These are phyloP conservation scores for Ophion ellenae DNA, from an alignment of 2,888 invertebrate species.

Conservation along the genomic window DNA sequence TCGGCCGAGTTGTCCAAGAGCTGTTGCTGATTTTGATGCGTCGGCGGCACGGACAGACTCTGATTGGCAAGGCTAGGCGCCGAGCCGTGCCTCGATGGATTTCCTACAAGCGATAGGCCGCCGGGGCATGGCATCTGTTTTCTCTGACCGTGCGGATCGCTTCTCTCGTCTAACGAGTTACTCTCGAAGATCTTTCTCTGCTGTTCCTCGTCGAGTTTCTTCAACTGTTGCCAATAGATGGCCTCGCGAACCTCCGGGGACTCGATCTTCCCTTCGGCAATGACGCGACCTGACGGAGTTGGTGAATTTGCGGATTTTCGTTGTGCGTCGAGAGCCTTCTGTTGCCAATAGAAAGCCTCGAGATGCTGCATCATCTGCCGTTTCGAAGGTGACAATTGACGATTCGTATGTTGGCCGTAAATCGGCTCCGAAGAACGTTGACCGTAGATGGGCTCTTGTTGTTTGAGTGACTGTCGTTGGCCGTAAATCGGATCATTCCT, in stretches of 20 bases:
- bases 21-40: slow-evolving; percentile 43
- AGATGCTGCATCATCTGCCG: slow-evolving; percentile 79
- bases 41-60: slow-evolving; percentile 53
- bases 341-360: slow-evolving; percentile 81
- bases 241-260: slow-evolving; percentile 84
- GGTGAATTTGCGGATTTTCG: slow-evolving; percentile 71
- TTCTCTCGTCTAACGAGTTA: slow-evolving; percentile 69
- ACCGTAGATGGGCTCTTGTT: slow-evolving; percentile 68
- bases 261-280: slow-evolving; percentile 67
- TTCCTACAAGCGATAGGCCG: slow-evolving; percentile 43
- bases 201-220: slow-evolving; percentile 87
- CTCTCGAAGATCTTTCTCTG: slow-evolving; percentile 78
- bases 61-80: slow-evolving; percentile 70
- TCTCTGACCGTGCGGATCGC: slow-evolving; percentile 64
- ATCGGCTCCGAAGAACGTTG: slow-evolving; percentile 71
- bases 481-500: slow-evolving; percentile 57
- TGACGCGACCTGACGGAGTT: slow-evolving; percentile 10
- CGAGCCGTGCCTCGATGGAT: slow-evolving; percentile 69
- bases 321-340: slow-evolving; percentile 79
- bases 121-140: slow-evolving; percentile 63
- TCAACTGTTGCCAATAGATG: slow-evolving; percentile 89
- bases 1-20: slow-evolving; percentile 59
- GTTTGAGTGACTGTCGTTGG: slow-evolving; percentile 53
- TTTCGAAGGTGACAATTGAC: slow-evolving; percentile 77
- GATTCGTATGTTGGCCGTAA: slow-evolving; percentile 65